phyloP scores from a whole-genome alignment of 2,888 invertebrate genomes.

The Andrena camellia region DNA sequence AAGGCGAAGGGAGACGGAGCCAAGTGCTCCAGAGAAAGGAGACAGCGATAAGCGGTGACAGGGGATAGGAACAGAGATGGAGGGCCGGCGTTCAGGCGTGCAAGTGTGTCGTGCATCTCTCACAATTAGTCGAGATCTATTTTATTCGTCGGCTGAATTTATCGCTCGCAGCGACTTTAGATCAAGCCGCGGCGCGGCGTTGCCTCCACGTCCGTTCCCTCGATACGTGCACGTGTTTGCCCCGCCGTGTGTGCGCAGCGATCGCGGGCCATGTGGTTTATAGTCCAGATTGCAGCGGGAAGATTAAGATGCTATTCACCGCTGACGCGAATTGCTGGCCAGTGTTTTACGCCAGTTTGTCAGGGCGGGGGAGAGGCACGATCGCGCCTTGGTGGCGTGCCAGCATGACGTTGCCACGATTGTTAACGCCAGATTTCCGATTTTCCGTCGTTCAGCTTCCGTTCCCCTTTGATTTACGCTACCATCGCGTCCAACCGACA shows the following conservation, averaged over 20 bases:
- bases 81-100: slow-evolving; percentile 59
- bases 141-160: slow-evolving; percentile 83
- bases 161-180: slow-evolving; percentile 82
- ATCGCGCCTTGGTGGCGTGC: slow-evolving; percentile 21
- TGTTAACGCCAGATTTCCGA: slow-evolving; percentile 3
- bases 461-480: slow-evolving; percentile 10
- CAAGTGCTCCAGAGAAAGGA: slow-evolving; percentile 17
- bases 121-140: slow-evolving; percentile 85
- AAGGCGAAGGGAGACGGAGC: slow-evolving; percentile 42
- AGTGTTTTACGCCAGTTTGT: slow-evolving; percentile 58
- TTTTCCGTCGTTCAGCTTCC: slow-evolving; percentile 23
- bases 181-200: slow-evolving; percentile 69
- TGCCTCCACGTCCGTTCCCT: slow-evolving; percentile 32
- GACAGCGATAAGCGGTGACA: slow-evolving; percentile 12
- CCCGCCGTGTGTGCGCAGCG: slow-evolving; percentile 31
- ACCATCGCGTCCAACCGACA: slow-evolving; percentile 2
- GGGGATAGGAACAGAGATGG: slow-evolving; percentile 22
- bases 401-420: slow-evolving; percentile 9
- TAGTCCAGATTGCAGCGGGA: slow-evolving; percentile 73
- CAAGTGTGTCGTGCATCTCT: slow-evolving; percentile 84
- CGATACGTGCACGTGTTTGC: slow-evolving; percentile 59
- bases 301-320: slow-evolving; percentile 80
- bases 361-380: slow-evolving; percentile 11
- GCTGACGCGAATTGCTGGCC: slow-evolving; percentile 60
- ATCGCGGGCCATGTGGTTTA: slow-evolving; percentile 76